Evolutionary conservation across 2,888 invertebrate species (phyloP).

Genomic region (Pterostichus madidus): DNA sequence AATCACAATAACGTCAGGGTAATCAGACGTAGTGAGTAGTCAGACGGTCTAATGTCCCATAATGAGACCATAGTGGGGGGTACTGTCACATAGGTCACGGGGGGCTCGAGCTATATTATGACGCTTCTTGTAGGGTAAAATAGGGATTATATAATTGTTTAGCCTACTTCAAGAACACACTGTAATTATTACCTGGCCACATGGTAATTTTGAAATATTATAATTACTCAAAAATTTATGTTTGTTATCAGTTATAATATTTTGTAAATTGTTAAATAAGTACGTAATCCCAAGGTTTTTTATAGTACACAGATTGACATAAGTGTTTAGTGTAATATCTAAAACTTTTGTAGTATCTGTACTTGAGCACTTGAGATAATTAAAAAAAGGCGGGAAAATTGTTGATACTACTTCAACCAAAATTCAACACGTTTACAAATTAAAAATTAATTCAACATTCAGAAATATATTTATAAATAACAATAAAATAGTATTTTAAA

Average conservation of each 20-base stretch:
- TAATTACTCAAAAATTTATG: background rate
- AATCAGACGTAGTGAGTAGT: slow-evolving; percentile 38
- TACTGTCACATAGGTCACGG: slow-evolving; percentile 8
- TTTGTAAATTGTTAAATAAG: background rate
- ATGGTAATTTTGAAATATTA: too few relatives aligned
- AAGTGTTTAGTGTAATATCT: background rate
- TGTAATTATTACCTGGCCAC: background rate
- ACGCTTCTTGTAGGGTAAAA: background rate
- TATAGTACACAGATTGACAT: background rate
- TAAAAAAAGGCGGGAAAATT: slow-evolving; percentile 35
- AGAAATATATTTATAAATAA: too few relatives aligned
- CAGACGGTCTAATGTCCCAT: slow-evolving; percentile 40
- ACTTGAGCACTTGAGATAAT: background rate
- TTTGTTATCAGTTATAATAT: background rate
- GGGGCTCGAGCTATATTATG: slow-evolving; percentile 1
- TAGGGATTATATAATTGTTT: background rate
- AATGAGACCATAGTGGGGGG: slow-evolving; percentile 37
- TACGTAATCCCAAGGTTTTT: background rate
- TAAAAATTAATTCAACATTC: background rate
- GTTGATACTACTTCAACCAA: background rate
- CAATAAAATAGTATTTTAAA: too few relatives aligned
- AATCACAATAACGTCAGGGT: background rate
- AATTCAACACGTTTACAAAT: background rate
- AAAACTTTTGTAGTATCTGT: slow-evolving; percentile 20
- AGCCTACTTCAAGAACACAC: background rate